Conservation (phyloP, 2,113 vertebrate species). For the Puffinus mauretanicus region DNA sequence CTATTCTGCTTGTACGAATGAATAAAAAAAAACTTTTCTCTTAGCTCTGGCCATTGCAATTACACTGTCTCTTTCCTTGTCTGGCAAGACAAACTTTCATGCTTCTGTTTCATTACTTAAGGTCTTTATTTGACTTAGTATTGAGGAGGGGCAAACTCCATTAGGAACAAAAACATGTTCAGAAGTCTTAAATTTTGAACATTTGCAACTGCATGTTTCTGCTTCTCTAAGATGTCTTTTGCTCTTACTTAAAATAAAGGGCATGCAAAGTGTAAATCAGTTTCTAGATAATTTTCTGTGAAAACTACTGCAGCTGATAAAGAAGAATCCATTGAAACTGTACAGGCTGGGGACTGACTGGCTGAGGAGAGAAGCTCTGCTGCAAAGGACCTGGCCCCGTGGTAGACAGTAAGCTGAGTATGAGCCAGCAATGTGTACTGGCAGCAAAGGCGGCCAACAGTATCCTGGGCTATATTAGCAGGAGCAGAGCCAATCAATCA, state of each 20-base stretch:
- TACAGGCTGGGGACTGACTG: neutral
- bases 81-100: neutral
- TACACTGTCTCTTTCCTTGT: neutral
- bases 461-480: neutral
- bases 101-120: neutral
- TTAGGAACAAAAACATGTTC: neutral
- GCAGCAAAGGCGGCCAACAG: neutral
- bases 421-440: neutral
- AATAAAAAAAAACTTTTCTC: neutral
- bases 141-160: neutral
- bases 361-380: neutral
- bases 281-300: neutral
- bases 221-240: fast-evolving
- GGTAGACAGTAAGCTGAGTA: neutral
- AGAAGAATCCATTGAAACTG: neutral
- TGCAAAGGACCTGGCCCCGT: neutral
- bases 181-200: neutral
- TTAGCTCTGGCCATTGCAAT: neutral
- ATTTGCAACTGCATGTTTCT: neutral
- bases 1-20: neutral
- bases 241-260: neutral
- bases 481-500: neutral
- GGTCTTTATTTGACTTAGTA: neutral
- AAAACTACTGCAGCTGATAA: neutral
- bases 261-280: neutral